Evolutionary conservation across 2,797 vertebrate genomes (phyloP), one percentile per base, ranked within the genome.

Genomic region (Neosalanx taihuensis): DNA sequence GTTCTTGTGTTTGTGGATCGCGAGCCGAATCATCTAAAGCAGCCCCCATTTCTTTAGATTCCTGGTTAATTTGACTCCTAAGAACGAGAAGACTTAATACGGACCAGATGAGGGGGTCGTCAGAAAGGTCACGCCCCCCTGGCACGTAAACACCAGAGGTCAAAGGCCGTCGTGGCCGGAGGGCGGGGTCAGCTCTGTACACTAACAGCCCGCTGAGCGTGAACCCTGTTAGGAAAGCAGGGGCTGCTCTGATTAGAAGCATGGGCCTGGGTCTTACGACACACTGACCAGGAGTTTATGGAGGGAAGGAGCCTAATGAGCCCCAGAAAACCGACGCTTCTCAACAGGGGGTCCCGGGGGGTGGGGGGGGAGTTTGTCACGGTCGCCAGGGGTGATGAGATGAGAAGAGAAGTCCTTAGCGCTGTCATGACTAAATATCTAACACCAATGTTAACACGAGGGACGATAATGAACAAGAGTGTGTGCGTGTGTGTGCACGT

Each of bases 231-330:
- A 68, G 72, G 79, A 73, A 83, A 81, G 84, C 85, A 84, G 83
- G 88, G 84, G 85, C 68, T 70, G 74, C 57, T 79, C 80, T 90
- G 83, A 87, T 90, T 90, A 90, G 80, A 77, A 17, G 15, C n/a
- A 13, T 51, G 51, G 53, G 20, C 7, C 33, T 63, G 4, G 85
- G 86, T 72, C 26, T 65, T 81, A 72, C 23, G 46, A 83, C 59
- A 53, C 26, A 81, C 57, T 64, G 69, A 80, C 83, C 67, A 41
- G 71, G 53, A 78, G 76, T 90, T 90, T 84, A 85, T 78, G 73
- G 77, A 78, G 73, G 60, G 66, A 72, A 77, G 58, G 64, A 20
- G 56, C 9, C 83, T 88, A 90, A 91, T 88, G 81, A 87, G 84
- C 81, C 71, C 73, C 76, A 78, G 85, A 75, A 58, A 78, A 72